Base-by-base conservation (phyloP, 2,888 invertebrate genomes). In the Trichacis sp. region DNA sequence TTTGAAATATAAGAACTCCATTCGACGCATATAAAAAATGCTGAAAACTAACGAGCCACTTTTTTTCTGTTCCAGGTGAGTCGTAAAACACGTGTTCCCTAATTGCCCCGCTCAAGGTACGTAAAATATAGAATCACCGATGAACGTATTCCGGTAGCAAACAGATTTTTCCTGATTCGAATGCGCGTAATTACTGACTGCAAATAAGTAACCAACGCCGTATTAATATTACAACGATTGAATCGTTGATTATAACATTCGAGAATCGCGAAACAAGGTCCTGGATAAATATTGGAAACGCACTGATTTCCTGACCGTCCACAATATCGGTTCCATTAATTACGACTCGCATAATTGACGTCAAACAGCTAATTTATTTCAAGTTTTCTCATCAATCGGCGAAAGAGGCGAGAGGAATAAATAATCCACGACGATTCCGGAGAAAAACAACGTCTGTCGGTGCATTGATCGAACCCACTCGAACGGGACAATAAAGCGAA, bases 51-150 rank as follows among this genome's bases (percentile, higher is more conserved):
- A 45, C 19, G 15, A 6, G 36, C 30, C 8, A 42, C 2, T 11
- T 51, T 60, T 61, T 30, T 51, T 65, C 55, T 65, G 65, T 60
- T 61, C 48, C 57, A 65, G 65, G 57, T 42, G 17, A 42, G 42
- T 42, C 42, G 15, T 9, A 15, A 11, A n/a, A 15, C 4, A 42
- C 57, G 55, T 60, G 60, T 64, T 48, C 43, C 48, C 38, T 18
- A 47, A 58, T 59, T 51, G 46, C 51, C 29, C 50, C 55, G 46
- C 24, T 24, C 8, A 3, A 24, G 24, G 24, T 24, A 24, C n/a
- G 57, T 55, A 55, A 60, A 56, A 56, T 64, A 64, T 48, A 24
- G 8, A 24, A 24, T 24, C 24, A 24, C 8, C 8, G 24, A 24
- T 24, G 8, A 24, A 24, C 24, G 8, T 24, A 24, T 8, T 24